Evolutionary conservation across 2,888 invertebrate species (phyloP), one percentile per base, ranked within the genome.

Genomic region (Aspidapion aeneum): DNA sequence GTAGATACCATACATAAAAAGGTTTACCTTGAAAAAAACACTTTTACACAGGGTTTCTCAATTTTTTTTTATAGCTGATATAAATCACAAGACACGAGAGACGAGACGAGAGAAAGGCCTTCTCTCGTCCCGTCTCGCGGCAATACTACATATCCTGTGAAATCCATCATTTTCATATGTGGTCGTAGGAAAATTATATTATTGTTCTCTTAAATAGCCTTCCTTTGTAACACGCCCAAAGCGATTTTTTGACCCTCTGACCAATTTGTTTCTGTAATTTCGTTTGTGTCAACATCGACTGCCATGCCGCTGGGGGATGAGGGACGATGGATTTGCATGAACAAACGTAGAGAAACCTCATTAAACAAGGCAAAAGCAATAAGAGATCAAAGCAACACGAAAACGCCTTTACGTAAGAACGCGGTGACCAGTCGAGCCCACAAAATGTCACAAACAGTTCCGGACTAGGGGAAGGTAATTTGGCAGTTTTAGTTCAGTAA

Each of bases 371-470:
- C 52, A 52, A 52, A 52, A n/a, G 18, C 52, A 52, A 52, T 52
- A 52, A 52, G n/a, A n/a, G 18, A 52, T 52, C 52, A 52, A 52
- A 52, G 52, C 18, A 17, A 52, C 17, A 52, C 52, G 52, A 19
- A 52, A 52, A 18, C 18, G 19, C 5, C 17, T 52, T 18, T 18
- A 52, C n/a, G n/a, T 52, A 19, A 19, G 52, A 52, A 52, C 17
- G 19, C 52, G 52, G 52, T n/a, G 35, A 12, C 52, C 17, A 19
- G 52, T 35, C 35, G 35, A 35, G 35, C 35, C 35, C 52, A 52
- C 52, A 19, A 52, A 52, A 52, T 52, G 52, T 52, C 52, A 52
- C 52, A 52, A 52, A 52, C 52, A 52, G 52, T 5, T 17, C 17
- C 49, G n/a, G 52, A 52, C 3, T 12, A 35, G 12, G 12, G 35